phyloP scores from a whole-genome alignment of 2,888 invertebrate species.

The Celastrina argiolus region DNA sequence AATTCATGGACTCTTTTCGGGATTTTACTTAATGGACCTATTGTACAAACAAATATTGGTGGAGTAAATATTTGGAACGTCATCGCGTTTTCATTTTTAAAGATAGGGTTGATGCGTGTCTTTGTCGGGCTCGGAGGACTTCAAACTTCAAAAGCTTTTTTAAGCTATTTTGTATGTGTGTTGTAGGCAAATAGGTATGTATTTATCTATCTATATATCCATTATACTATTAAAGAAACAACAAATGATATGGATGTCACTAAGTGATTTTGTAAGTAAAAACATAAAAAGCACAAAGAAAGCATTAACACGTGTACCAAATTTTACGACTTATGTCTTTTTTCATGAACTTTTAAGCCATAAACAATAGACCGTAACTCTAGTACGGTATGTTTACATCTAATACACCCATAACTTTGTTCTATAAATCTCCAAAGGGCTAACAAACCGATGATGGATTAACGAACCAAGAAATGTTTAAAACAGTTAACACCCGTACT shows the following conservation, averaged over 20 bases:
- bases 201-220: neutral
- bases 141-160: neutral
- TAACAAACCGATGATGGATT: constrained; percentile 46
- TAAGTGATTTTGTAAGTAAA: too few relatives aligned
- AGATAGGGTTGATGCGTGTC: constrained; percentile 5
- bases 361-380: neutral
- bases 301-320: too few relatives aligned
- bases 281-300: too few relatives aligned
- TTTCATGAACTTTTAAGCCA: neutral
- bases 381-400: constrained; percentile 12
- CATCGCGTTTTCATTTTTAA: constrained; percentile 5
- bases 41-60: constrained; percentile 9
- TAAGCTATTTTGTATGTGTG: neutral
- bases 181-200: neutral
- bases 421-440: constrained; percentile 34
- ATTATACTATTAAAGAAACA: too few relatives aligned
- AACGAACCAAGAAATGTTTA: constrained; percentile 44
- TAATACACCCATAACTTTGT: constrained; percentile 26
- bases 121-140: constrained; percentile 1
- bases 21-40: constrained; percentile 13
- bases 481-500: constrained; percentile 50
- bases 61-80: constrained; percentile 11
- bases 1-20: constrained; percentile 8
- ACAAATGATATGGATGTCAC: too few relatives aligned
- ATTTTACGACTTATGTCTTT: neutral